Evolutionary conservation across 2,888 invertebrate genomes (phyloP).

Genomic region (Calliopum simillimum): DNA sequence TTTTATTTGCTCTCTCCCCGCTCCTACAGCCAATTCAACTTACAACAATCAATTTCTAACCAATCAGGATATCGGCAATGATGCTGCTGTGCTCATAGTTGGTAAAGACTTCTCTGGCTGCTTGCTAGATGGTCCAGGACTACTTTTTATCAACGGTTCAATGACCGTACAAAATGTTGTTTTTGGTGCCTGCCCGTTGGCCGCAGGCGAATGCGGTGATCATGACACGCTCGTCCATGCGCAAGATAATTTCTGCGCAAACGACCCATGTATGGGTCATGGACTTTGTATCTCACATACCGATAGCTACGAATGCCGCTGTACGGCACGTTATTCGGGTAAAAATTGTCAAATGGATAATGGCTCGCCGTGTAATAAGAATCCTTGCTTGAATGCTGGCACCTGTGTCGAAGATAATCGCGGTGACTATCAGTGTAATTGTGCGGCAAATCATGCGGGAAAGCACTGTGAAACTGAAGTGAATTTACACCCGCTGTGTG

Average conservation of each 20-base stretch:
- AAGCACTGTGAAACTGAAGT: conserved; percentile 79
- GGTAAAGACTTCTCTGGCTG: conserved; percentile 88
- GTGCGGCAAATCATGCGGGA: conserved; percentile 77
- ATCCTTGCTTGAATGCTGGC: conserved; percentile 80
- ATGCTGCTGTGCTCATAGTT: conserved; percentile 79
- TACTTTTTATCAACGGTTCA: conserved; percentile 77
- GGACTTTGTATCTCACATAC: conserved; percentile 81
- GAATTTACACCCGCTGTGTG: conserved; percentile 77
- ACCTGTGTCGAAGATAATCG: conserved; percentile 76
- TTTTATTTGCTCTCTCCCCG: conserved; percentile 11
- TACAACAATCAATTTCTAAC: conserved; percentile 81
- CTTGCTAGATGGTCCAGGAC: conserved; percentile 86
- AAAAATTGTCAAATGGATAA: conserved; percentile 88
- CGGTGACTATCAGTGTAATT: conserved; percentile 80
- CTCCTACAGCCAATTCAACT: conserved; percentile 77
- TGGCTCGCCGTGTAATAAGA: conserved; percentile 78
- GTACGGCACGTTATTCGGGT: conserved; percentile 85
- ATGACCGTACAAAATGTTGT: conserved; percentile 76
- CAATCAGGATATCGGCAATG: conserved; percentile 78
- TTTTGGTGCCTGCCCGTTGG: conserved; percentile 82
- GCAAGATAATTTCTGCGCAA: conserved; percentile 78
- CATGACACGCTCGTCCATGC: conserved; percentile 70
- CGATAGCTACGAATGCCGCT: conserved; percentile 86
- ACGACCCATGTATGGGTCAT: conserved; percentile 86
- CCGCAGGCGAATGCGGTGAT: conserved; percentile 75